A percentile compares a stretch with the other conserved stretches of the same genome.
These are phyloP conservation scores for Carcharodon carcharias DNA, from an alignment of 2,797 vertebrate species.

Conservation along the genomic window DNA sequence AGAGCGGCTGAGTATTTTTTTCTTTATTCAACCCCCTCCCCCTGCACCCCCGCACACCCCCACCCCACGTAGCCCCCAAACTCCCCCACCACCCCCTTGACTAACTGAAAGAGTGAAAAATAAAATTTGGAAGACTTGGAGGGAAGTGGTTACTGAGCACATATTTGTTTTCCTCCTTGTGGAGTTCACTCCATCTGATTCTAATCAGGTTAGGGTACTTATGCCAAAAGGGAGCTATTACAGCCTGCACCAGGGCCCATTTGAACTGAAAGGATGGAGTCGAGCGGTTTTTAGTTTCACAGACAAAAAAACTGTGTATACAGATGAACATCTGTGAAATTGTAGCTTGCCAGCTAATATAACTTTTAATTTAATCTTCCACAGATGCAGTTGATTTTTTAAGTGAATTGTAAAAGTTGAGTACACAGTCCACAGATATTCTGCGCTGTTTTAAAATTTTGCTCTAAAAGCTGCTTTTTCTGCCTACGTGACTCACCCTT, in stretches of 20 bases:
- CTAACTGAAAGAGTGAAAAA: slow-evolving; percentile 44
- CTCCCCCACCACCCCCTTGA: neutral
- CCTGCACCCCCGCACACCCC: too few species aligned
- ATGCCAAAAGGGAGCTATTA: slow-evolving; percentile 53
- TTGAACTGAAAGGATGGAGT: slow-evolving; percentile 47
- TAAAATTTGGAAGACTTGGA: slow-evolving; percentile 38
- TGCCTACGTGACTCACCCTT: neutral
- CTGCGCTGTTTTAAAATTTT: neutral
- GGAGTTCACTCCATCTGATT: slow-evolving; percentile 49
- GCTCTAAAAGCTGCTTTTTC: neutral
- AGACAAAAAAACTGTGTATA: slow-evolving; percentile 42
- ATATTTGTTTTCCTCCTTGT: slow-evolving; percentile 44
- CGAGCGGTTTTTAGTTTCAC: slow-evolving; percentile 39
- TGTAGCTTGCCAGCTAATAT: slow-evolving; percentile 34
- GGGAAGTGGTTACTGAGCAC: slow-evolving; percentile 41
- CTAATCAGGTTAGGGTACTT: slow-evolving; percentile 48
- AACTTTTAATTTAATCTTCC: slow-evolving; percentile 31
- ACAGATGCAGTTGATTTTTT: slow-evolving; percentile 20
- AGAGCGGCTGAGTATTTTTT: slow-evolving; percentile 51
- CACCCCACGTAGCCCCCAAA: neutral
- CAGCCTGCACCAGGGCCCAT: slow-evolving; percentile 51
- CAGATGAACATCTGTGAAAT: slow-evolving; percentile 44
- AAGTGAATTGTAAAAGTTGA: slow-evolving; percentile 26
- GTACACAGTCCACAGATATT: neutral
- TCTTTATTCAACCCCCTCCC: slow-evolving; percentile 36